phyloP scores from a whole-genome alignment of 2,113 vertebrate genomes.

The Hippocampus zosterae region DNA sequence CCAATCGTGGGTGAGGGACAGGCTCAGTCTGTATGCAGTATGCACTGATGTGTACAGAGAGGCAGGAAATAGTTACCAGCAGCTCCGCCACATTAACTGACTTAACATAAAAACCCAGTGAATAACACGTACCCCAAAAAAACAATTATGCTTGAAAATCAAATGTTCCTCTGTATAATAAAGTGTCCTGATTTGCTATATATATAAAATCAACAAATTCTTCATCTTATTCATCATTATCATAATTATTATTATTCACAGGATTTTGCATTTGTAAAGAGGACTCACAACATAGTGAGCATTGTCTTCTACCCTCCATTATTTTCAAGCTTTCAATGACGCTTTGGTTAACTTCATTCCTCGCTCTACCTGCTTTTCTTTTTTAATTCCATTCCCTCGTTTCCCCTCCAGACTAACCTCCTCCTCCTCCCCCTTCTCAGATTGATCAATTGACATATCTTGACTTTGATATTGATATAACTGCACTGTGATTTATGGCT shows the following conservation, averaged over 20 bases:
- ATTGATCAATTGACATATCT: conserved; percentile 37
- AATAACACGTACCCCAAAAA: no score
- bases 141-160: no score
- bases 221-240: no score
- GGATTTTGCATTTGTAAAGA: conserved; percentile 30
- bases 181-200: no score
- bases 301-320: conserved; percentile 13
- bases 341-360: conserved; percentile 7
- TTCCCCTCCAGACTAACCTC: neutral
- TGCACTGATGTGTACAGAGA: conserved; percentile 40
- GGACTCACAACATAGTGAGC: conserved; percentile 13
- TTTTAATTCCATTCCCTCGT: neutral
- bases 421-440: conserved; percentile 2
- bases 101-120: conserved; percentile 31
- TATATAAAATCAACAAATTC: no score
- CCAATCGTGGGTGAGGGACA: conserved; percentile 37
- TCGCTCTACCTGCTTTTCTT: conserved; percentile 25
- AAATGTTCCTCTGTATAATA: no score
- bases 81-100: conserved; percentile 35
- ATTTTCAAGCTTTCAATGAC: conserved; percentile 21
- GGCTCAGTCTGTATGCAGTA: conserved; percentile 30
- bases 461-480: conserved; percentile 39
- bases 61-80: conserved; percentile 34
- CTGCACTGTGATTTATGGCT: conserved; percentile 42
- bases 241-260: no score